These are phyloP conservation scores for Phylloscopus trochiloides DNA, from an alignment of 2,113 vertebrate genomes.

Conservation along the genomic window DNA sequence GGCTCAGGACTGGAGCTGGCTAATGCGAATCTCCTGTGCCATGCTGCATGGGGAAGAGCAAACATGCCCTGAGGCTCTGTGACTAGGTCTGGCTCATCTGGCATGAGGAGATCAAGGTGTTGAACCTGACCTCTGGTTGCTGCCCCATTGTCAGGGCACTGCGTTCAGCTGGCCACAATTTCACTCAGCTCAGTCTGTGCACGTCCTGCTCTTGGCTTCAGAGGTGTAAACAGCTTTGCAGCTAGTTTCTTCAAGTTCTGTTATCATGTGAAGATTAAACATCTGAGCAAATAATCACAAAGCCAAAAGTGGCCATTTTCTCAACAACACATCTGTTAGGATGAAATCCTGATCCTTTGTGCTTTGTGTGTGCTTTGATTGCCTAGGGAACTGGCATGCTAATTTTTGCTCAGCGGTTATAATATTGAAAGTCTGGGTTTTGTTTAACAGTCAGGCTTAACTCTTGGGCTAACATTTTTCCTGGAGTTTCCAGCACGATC, in stretches of 20 bases:
- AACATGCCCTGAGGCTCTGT: not conserved
- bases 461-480: not conserved
- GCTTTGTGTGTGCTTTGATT: not conserved
- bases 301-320: constrained; percentile 13
- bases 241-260: not conserved
- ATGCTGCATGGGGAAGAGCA: not conserved
- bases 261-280: not conserved
- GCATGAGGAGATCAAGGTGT: not conserved
- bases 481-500: not conserved
- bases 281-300: constrained; percentile 28
- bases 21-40: not conserved
- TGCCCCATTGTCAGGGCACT: not conserved
- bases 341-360: constrained; percentile 14
- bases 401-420: constrained; percentile 21
- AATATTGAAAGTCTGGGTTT: not conserved
- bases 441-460: constrained; percentile 27
- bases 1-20: not conserved
- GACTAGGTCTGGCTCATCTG: not conserved
- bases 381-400: not conserved
- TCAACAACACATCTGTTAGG: constrained; percentile 38
- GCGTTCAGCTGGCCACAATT: not conserved
- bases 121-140: not conserved
- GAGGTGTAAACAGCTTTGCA: not conserved
- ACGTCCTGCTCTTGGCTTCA: not conserved
- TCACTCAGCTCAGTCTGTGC: not conserved